Conservation (phyloP, 2,797 vertebrate species). For the Karalla daura region DNA sequence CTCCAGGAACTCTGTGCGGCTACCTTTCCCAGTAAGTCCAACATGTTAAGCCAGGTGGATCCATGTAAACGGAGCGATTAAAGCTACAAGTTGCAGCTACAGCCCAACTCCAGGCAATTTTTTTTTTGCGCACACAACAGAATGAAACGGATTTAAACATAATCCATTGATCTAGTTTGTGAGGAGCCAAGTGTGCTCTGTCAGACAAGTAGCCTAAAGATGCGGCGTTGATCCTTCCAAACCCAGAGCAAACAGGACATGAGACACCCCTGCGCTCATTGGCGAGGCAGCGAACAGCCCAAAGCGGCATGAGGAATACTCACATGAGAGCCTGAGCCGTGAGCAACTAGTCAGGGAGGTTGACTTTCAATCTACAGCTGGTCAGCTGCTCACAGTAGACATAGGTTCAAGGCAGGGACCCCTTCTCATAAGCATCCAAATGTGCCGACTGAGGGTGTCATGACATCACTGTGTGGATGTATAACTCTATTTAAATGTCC, state of each 20-base stretch:
- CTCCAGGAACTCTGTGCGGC: slow-evolving; percentile 80
- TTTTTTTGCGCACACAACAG: too few relatives aligned
- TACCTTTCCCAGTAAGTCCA: slow-evolving; percentile 86
- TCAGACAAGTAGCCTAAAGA: too few relatives aligned
- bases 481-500: slow-evolving; percentile 77
- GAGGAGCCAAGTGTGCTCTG: too few relatives aligned
- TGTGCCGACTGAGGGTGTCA: slow-evolving; percentile 72
- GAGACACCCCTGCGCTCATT: too few relatives aligned
- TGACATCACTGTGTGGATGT: slow-evolving; percentile 79
- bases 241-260: too few relatives aligned
- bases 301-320: too few relatives aligned
- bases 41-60: not conserved
- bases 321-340: slow-evolving; percentile 34
- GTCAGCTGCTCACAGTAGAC: slow-evolving; percentile 27
- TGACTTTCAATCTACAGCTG: slow-evolving; percentile 8
- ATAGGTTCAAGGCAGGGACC: slow-evolving; percentile 38
- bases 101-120: too few relatives aligned
- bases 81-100: not conserved
- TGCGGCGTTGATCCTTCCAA: too few relatives aligned
- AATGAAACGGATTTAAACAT: too few relatives aligned
- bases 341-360: slow-evolving; percentile 25
- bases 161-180: too few relatives aligned
- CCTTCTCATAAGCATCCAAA: slow-evolving; percentile 81
- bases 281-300: too few relatives aligned
- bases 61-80: not conserved